Evolutionary conservation across 2,888 invertebrate genomes (phyloP).

Genomic region (Hirtodrosophila cameraria): DNA sequence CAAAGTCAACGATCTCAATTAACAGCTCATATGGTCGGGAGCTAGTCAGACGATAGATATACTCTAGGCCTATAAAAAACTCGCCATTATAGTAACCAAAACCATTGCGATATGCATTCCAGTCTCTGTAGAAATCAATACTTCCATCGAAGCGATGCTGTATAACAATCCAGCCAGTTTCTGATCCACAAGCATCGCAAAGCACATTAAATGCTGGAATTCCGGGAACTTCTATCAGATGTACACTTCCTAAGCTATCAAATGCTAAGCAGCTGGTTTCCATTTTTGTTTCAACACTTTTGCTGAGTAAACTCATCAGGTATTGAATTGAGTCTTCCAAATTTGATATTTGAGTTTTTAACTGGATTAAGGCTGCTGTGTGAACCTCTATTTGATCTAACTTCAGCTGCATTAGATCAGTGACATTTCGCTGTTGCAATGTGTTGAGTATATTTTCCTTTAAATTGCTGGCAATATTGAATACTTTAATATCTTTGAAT

Average conservation of each 20-base stretch:
- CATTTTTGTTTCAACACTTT: background rate
- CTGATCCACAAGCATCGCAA: constrained; percentile 25
- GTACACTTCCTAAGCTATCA: constrained; percentile 3
- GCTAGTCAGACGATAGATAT: constrained; percentile 35
- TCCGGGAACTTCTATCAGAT: constrained; percentile 31
- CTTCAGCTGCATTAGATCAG: background rate
- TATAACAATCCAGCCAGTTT: constrained; percentile 40
- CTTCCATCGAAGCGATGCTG: constrained; percentile 44
- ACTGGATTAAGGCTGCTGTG: background rate
- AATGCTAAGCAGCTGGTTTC: constrained; percentile 7
- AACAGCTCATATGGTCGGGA: constrained; percentile 46
- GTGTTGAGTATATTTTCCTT: background rate
- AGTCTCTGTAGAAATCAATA: constrained; percentile 37
- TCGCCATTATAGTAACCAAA: constrained; percentile 42
- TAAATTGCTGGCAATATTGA: constrained; percentile 20
- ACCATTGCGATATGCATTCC: constrained; percentile 46
- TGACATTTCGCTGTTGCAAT: background rate
- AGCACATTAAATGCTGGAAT: constrained; percentile 21
- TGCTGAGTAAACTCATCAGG: background rate
- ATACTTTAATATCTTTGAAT: constrained; percentile 34
- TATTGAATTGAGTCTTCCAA: constrained; percentile 16
- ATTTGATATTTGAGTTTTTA: constrained; percentile 19
- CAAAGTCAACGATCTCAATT: constrained; percentile 35
- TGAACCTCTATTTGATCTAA: background rate
- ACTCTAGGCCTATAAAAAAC: constrained; percentile 49